Percentiles rank a stretch among this genome's conserved stretches.
phyloP scores from a whole-genome alignment of 2,888 invertebrate species.

The Isoperla grammatica region DNA sequence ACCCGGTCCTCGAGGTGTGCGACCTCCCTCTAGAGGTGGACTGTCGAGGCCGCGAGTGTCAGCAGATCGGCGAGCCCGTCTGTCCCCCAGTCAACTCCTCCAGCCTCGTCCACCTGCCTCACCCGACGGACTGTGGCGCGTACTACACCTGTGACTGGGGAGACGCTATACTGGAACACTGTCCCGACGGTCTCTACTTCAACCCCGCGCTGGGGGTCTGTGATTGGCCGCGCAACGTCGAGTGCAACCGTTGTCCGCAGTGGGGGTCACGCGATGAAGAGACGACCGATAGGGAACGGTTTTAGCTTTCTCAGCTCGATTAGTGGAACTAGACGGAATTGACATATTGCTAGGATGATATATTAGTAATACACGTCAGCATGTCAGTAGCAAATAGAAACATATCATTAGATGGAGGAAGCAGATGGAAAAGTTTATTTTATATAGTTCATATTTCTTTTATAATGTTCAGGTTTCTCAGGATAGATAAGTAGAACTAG shows the following conservation, averaged over 20 bases:
- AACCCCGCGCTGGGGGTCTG: constrained; percentile 8
- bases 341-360: too few species aligned
- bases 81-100: constrained; percentile 11
- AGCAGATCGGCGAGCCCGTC: constrained; percentile 1
- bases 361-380: too few species aligned
- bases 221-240: constrained; percentile 16
- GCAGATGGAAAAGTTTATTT: too few species aligned
- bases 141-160: constrained; percentile 18
- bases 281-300: neutral
- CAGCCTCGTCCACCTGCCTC: constrained; percentile 3
- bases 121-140: constrained; percentile 15
- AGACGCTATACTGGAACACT: neutral
- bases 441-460: too few species aligned
- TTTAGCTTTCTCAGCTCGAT: too few species aligned
- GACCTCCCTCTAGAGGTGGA: neutral
- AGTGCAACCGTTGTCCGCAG: constrained; percentile 10
- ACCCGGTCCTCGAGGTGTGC: constrained; percentile 16
- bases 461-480: too few species aligned
- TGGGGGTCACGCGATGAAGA: neutral
- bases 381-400: too few species aligned
- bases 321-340: too few species aligned
- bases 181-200: constrained; percentile 12
- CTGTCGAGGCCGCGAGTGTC: constrained; percentile 11
- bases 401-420: too few species aligned
- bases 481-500: too few species aligned